A percentile compares a stretch with the other conserved stretches of the same genome.
Conservation (phyloP, 2,888 invertebrate genomes). For the Gymnosoma rotundatum region DNA sequence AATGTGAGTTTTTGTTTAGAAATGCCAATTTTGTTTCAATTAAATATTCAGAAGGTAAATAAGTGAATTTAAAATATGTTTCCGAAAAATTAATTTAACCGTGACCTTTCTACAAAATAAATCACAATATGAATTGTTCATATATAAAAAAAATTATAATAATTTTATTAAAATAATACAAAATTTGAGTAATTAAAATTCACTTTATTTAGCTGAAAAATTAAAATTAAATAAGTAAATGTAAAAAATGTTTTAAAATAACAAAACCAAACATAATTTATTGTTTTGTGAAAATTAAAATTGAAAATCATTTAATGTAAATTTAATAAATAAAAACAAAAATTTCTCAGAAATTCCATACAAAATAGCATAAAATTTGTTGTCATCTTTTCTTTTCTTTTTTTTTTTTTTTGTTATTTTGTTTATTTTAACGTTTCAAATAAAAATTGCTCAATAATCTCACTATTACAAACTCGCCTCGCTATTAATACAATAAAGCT, state of each 20-base stretch:
- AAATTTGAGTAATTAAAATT: neutral
- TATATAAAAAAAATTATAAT: neutral
- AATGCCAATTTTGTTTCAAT: no score
- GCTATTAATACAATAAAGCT: constrained; percentile 47
- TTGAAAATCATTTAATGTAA: neutral
- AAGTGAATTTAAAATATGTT: neutral
- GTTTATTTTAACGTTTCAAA: neutral
- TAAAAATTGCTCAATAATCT: neutral
- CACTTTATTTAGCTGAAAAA: neutral
- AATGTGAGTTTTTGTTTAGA: no score
- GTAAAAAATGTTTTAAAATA: neutral
- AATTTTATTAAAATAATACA: neutral
- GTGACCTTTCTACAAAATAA: constrained; percentile 6
- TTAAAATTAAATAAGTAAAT: neutral
- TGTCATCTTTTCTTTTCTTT: no score
- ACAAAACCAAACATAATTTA: neutral
- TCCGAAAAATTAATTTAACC: neutral
- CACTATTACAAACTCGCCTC: constrained; percentile 29
- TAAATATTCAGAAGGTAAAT: no score
- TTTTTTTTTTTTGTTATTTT: constrained; percentile 26
- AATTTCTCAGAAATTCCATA: constrained; percentile 21
- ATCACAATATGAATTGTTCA: constrained; percentile 44
- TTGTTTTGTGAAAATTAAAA: neutral
- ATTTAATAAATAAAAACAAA: constrained; percentile 24
- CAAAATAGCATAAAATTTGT: constrained; percentile 43